phyloP scores from a whole-genome alignment of 2,888 invertebrate species.

The Scrobipalpa atriplicella region DNA sequence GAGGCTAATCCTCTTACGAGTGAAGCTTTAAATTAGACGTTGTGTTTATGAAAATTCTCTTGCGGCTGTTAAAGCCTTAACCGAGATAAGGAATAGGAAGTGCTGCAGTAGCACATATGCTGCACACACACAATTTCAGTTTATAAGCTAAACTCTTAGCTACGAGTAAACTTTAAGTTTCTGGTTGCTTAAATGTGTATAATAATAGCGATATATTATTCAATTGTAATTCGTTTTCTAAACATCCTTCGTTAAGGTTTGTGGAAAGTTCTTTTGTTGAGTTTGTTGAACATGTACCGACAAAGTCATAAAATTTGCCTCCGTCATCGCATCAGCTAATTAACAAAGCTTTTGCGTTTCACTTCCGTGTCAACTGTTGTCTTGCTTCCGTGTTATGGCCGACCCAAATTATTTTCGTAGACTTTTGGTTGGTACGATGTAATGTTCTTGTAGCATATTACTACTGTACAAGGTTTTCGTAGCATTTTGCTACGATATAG shows the following conservation, averaged over 20 bases:
- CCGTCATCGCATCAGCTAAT: neutral
- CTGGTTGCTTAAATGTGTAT: neutral
- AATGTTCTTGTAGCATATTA: neutral
- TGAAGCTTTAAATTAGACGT: slow-evolving; percentile 11
- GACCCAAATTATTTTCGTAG: neutral
- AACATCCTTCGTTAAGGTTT: neutral
- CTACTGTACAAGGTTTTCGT: neutral
- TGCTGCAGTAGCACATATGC: slow-evolving; percentile 1
- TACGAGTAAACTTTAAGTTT: slow-evolving; percentile 2
- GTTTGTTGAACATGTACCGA: neutral
- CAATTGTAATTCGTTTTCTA: neutral
- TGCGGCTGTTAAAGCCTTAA: slow-evolving; percentile 9
- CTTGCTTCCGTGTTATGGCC: neutral
- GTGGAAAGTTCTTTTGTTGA: neutral
- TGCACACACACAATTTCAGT: neutral
- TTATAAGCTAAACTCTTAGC: neutral
- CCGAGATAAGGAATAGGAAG: slow-evolving; percentile 9
- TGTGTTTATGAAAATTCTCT: slow-evolving; percentile 18
- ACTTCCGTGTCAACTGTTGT: neutral
- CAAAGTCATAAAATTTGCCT: neutral
- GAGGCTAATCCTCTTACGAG: slow-evolving; percentile 19
- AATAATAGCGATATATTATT: neutral
- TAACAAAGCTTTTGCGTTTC: neutral
- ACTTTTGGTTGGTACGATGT: neutral
- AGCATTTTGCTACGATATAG: no score